These are phyloP conservation scores for Gari tellinella DNA, from an alignment of 2,888 invertebrate genomes.

Conservation along the genomic window DNA sequence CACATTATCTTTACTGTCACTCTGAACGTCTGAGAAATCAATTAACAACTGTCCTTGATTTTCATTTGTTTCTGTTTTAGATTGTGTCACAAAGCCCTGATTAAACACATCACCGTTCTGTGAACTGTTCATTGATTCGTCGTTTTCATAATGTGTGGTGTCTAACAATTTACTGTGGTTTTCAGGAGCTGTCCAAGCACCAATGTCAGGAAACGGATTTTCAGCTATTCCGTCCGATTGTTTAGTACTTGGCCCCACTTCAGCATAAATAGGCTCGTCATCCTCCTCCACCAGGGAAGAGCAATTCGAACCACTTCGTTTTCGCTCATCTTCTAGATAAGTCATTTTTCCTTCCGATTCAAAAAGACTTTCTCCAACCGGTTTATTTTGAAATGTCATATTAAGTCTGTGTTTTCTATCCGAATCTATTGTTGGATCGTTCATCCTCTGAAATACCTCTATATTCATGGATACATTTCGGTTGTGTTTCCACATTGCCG, in stretches of 20 bases:
- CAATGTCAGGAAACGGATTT: conserved; percentile 54
- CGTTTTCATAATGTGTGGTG: conserved; percentile 51
- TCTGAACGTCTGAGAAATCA: conserved; percentile 33
- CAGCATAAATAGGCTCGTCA: conserved; percentile 60
- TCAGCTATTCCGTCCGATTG: conserved; percentile 5
- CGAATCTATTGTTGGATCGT: neutral
- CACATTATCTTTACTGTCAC: neutral
- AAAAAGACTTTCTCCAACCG: neutral
- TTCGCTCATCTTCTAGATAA: neutral
- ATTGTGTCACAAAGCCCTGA: conserved; percentile 42
- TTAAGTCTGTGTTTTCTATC: neutral
- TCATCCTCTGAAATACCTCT: conserved; percentile 27
- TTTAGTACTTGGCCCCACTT: conserved; percentile 35
- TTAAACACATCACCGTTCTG: conserved; percentile 36
- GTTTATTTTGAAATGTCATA: neutral
- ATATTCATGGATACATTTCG: conserved; percentile 54
- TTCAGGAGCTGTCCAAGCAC: conserved; percentile 41
- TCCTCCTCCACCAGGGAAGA: conserved; percentile 2
- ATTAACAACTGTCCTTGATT: conserved; percentile 31
- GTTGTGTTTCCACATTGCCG: conserved; percentile 39
- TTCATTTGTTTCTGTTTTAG: neutral
- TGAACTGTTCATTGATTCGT: conserved; percentile 9
- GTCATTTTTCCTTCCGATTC: no score
- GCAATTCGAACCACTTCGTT: no score
- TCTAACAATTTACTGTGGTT: conserved; percentile 29